Evolutionary conservation across 2,797 vertebrate genomes (phyloP), one percentile per base, ranked within the genome.

Genomic region (Fistularia commersonii): DNA sequence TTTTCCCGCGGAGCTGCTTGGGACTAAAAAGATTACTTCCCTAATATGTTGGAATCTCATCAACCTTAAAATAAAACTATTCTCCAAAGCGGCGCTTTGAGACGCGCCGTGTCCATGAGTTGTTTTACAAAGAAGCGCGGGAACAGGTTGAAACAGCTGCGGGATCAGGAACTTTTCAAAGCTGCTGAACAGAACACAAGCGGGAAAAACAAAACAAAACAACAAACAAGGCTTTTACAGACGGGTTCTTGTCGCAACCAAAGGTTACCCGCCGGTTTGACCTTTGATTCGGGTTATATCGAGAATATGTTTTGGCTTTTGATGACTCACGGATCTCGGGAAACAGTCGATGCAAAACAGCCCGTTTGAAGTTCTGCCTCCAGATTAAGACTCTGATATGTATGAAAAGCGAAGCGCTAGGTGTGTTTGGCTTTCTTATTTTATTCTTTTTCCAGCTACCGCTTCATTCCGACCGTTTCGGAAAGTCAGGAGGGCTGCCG

Each of bases 111-210:
- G 23, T 41, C 41, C 35, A 10, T 46, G 35, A 38, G 36, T 43
- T 48, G 32, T 47, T 63, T 42, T 14, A 43, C 23, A 40, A 41
- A 61, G 58, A 45, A 15, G 51, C 32, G 37, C 23, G 4, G 13
- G 47, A 58, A 31, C 35, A 43, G 11, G 41, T 36, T 51, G 32
- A 55, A 51, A 50, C 13, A 13, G 23, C 12, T 33, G 34, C 35
- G 11, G 35, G 48, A 46, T 51, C 48, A 33, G 32, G 55, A 63
- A 60, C 15, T 23, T 56, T 63, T 61, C 43, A 51, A 64, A 69
- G 55, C 37, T 54, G 43, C 41, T 44, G 44, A 60, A 40, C 9
- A 23, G 2, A 23, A 23, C 23, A 4, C 23, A 23, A 4, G 23
- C 2, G 34, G 9, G 41, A 40, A 41, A 8, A 11, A 9, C 13